A percentile compares a stretch with the other conserved stretches of the same genome.
These are phyloP conservation scores for Danionella cerebrum DNA, from an alignment of 2,113 vertebrate genomes.

Conservation along the genomic window DNA sequence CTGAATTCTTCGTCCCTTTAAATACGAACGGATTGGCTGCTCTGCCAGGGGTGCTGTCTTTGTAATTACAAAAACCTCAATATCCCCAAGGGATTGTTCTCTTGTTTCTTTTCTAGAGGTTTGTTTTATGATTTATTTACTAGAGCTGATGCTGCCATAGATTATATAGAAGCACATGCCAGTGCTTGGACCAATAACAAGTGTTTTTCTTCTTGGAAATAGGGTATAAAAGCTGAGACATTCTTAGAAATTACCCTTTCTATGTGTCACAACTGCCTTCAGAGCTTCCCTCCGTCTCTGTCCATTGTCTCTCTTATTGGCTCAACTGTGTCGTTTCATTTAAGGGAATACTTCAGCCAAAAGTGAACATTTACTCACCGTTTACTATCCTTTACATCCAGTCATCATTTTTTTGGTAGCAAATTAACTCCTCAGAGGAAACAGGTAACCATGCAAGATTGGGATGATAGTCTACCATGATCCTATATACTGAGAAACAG, in stretches of 20 bases:
- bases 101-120: constrained; percentile 7
- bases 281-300: not conserved
- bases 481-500: too few species aligned
- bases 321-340: not conserved
- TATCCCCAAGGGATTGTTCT: not conserved
- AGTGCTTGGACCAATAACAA: constrained; percentile 35
- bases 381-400: too few species aligned
- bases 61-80: not conserved
- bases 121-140: not conserved
- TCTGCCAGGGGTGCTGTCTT: constrained; percentile 1
- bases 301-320: not conserved
- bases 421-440: too few species aligned
- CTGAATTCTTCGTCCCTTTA: constrained; percentile 6
- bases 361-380: too few species aligned
- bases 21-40: constrained; percentile 11
- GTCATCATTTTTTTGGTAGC: too few species aligned
- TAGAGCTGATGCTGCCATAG: constrained; percentile 36
- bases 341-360: not conserved
- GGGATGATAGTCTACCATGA: too few species aligned
- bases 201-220: constrained; percentile 9
- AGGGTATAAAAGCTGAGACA: not conserved
- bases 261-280: not conserved
- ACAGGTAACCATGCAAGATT: too few species aligned
- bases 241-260: constrained; percentile 1
- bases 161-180: constrained; percentile 6